phyloP scores from a whole-genome alignment of 2,113 vertebrate species.

The Arizona elegans region DNA sequence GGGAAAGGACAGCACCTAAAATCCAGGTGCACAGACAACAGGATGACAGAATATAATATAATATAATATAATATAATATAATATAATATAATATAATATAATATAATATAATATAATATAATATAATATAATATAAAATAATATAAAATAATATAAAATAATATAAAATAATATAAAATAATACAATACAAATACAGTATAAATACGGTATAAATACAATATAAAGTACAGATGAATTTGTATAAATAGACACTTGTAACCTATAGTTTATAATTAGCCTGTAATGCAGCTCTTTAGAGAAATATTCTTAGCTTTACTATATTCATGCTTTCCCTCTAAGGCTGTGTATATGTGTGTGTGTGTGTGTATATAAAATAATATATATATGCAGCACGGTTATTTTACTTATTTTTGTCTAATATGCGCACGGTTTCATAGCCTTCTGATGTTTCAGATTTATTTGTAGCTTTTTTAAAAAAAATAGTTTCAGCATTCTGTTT shows the following conservation, averaged over 20 bases:
- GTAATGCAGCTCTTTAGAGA: background rate
- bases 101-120: background rate
- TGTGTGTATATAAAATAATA: too few relatives aligned
- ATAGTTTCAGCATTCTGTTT: too few relatives aligned
- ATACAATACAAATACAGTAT: background rate
- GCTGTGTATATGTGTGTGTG: accelerated
- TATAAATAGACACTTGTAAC: background rate
- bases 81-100: background rate
- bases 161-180: background rate
- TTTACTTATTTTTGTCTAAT: background rate
- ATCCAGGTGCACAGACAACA: background rate
- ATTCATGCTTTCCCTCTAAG: background rate
- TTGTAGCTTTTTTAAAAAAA: background rate
- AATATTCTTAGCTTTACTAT: background rate
- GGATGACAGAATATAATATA: background rate
- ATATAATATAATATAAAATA: background rate
- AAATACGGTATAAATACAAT: background rate
- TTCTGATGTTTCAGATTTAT: background rate
- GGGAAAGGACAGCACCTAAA: too few relatives aligned
- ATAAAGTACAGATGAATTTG: background rate
- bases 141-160: background rate
- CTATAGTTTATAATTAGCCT: background rate
- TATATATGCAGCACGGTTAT: background rate
- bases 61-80: background rate
- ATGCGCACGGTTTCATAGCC: background rate